Conservation (phyloP, 2,113 vertebrate genomes). For the Podocnemis expansa region DNA sequence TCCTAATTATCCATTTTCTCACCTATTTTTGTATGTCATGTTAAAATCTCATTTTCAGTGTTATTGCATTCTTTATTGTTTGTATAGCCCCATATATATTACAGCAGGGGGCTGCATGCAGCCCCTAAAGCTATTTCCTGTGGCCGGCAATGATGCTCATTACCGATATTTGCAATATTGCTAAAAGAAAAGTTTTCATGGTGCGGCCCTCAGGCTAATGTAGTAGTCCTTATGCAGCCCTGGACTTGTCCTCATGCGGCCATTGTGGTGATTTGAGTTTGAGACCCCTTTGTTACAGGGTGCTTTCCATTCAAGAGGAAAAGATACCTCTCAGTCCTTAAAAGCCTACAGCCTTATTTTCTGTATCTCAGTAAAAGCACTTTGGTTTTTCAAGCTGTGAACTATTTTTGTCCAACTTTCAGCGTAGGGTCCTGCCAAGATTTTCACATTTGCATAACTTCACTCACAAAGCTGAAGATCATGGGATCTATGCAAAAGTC, state of each 20-base stretch:
- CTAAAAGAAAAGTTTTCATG: too few species aligned
- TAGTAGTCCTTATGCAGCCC: too few species aligned
- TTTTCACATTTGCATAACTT: neutral
- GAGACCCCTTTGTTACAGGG: too few species aligned
- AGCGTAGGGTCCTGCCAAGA: fast-evolving
- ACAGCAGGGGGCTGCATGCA: too few species aligned
- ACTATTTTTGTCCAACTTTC: neutral
- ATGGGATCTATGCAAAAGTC: neutral
- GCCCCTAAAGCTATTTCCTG: too few species aligned
- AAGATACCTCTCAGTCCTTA: neutral
- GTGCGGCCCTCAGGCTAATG: too few species aligned
- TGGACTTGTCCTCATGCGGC: too few species aligned
- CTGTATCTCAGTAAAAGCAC: neutral
- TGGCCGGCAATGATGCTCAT: too few species aligned
- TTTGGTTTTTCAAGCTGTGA: neutral
- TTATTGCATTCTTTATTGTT: neutral
- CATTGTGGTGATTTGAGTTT: too few species aligned
- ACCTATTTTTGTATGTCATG: conserved; percentile 15
- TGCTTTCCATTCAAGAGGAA: fast-evolving
- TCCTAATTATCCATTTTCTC: conserved; percentile 5
- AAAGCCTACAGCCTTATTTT: neutral
- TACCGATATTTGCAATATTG: too few species aligned
- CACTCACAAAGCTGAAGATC: neutral
- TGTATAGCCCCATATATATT: neutral
- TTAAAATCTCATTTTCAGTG: neutral